Percentiles rank a stretch among this genome's conserved stretches.
Evolutionary conservation across 1,140 invertebrate genomes (phyloP).

Genomic region (Ooceraea biroi): DNA sequence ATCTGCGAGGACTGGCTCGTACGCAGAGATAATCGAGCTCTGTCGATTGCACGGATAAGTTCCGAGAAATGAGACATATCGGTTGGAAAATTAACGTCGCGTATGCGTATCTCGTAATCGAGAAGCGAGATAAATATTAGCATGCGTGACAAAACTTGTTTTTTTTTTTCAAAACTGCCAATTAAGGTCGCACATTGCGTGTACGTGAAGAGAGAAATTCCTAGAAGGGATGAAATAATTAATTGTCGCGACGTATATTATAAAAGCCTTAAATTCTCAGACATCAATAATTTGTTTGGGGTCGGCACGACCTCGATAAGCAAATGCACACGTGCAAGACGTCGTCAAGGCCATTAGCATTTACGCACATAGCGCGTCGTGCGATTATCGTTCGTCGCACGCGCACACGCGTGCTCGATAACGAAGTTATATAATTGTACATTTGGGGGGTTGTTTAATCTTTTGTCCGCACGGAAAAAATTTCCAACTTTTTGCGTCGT

Average conservation of each 20-base stretch:
- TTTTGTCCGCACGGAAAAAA: neutral
- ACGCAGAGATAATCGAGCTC: no score
- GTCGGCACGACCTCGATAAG: slow-evolving; percentile 1
- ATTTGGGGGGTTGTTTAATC: neutral
- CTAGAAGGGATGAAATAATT: neutral
- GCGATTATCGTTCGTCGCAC: neutral
- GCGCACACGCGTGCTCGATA: neutral
- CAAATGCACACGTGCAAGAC: slow-evolving; percentile 41
- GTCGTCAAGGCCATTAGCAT: slow-evolving; percentile 41
- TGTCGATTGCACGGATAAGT: neutral
- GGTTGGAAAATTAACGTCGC: neutral
- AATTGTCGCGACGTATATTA: neutral
- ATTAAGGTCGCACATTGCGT: neutral
- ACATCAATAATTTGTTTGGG: neutral
- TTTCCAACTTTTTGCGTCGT: neutral
- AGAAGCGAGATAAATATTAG: neutral
- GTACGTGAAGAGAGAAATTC: no score
- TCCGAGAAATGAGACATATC: neutral
- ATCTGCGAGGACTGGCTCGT: no score
- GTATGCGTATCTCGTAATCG: neutral
- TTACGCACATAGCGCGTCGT: slow-evolving; percentile 21
- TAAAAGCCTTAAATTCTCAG: neutral
- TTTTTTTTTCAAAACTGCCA: neutral
- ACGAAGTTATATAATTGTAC: slow-evolving; percentile 28
- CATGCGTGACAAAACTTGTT: neutral